These are phyloP conservation scores for Anguilla japonica DNA, from an alignment of 2,113 vertebrate genomes.

Conservation along the genomic window DNA sequence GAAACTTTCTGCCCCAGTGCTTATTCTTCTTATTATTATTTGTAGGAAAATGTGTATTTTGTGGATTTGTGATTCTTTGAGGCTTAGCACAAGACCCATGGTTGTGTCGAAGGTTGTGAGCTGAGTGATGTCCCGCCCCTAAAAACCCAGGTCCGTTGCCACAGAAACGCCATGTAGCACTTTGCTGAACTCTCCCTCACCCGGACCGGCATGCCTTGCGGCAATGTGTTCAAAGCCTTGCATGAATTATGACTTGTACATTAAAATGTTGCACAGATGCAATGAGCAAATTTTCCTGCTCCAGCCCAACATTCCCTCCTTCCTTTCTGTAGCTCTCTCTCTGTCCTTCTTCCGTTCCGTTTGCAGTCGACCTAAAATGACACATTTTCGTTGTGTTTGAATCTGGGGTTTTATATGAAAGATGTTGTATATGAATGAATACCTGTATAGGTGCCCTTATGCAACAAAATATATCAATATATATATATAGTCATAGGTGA, in stretches of 20 bases:
- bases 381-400: too few relatives aligned
- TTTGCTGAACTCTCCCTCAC: conserved; percentile 13
- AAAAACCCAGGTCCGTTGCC: not conserved
- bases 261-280: not conserved
- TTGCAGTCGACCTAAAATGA: too few relatives aligned
- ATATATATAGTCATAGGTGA: too few relatives aligned
- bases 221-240: not conserved
- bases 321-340: not conserved
- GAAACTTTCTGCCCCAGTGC: not conserved
- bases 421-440: too few relatives aligned
- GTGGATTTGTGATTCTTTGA: too few relatives aligned
- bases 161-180: not conserved
- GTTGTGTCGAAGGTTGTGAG: too few relatives aligned
- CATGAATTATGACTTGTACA: conserved; percentile 3
- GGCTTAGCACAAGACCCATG: too few relatives aligned
- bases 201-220: conserved; percentile 11
- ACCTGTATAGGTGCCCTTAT: too few relatives aligned
- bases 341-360: not conserved
- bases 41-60: not conserved
- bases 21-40: not conserved
- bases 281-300: not conserved
- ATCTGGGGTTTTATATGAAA: too few relatives aligned
- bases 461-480: too few relatives aligned
- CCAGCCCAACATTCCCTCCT: not conserved
- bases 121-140: not conserved